A percentile compares a stretch with the other conserved stretches of the same genome.
Evolutionary conservation across 2,113 vertebrate genomes (phyloP).

Genomic region (Colossoma macropomum): DNA sequence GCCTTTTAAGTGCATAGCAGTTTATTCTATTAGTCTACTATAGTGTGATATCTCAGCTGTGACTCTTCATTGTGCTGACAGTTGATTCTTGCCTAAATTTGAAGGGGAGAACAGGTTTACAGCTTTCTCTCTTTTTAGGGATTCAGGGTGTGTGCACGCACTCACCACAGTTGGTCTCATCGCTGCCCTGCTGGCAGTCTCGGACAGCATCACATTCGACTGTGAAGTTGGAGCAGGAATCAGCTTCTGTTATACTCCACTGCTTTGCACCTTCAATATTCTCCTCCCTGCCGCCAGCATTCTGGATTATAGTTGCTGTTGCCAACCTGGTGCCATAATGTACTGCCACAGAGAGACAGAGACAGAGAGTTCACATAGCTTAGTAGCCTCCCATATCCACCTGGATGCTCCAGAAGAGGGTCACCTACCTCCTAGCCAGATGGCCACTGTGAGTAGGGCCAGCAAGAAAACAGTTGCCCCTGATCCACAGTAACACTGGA

Average conservation of each 20-base stretch:
- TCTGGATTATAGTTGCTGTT: background rate
- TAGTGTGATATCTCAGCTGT: background rate
- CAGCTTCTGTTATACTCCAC: background rate
- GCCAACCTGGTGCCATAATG: conserved; percentile 53
- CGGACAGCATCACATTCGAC: conserved; percentile 62
- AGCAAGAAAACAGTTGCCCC: conserved; percentile 59
- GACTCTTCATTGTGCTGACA: background rate
- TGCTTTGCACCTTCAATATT: accelerated
- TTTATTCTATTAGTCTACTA: background rate
- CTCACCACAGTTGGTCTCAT: conserved; percentile 75
- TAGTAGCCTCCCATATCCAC: background rate
- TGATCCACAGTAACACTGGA: conserved; percentile 53
- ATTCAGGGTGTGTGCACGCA: background rate
- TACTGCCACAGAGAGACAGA: conserved; percentile 58
- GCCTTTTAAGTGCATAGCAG: background rate
- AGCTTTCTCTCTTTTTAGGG: background rate
- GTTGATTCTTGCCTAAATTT: background rate
- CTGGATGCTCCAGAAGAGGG: too few relatives aligned
- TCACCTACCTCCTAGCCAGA: conserved; percentile 75
- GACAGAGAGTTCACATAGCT: background rate
- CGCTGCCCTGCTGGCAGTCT: conserved; percentile 65
- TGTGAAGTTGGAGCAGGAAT: conserved; percentile 66
- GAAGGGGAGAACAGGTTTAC: background rate
- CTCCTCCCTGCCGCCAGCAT: background rate
- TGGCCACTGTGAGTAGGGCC: conserved; percentile 62